Conservation (phyloP, 2,113 vertebrate species). For the Rostratula benghalensis region DNA sequence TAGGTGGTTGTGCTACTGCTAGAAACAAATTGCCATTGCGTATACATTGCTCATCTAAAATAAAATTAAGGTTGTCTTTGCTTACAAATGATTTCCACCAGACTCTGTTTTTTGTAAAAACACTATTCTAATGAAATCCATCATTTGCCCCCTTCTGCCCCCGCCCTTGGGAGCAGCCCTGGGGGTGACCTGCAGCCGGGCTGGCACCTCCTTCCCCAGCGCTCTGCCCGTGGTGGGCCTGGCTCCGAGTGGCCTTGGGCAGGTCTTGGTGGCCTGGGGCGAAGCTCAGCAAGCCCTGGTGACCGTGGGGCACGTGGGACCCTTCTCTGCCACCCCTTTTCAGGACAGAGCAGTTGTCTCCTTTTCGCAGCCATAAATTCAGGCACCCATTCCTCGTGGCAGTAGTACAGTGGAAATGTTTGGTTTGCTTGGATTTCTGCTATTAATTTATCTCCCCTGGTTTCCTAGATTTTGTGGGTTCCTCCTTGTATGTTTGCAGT, state of each 20-base stretch:
- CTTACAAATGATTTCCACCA: background rate
- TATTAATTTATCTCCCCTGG: background rate
- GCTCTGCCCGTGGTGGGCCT: fast-evolving
- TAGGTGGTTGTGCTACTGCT: background rate
- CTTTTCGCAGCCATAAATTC: background rate
- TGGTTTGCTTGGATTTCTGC: background rate
- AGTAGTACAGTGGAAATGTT: fast-evolving
- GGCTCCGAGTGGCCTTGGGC: background rate
- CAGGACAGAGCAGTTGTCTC: fast-evolving
- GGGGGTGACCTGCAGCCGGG: fast-evolving
- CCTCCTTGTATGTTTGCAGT: background rate
- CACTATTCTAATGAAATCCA: background rate
- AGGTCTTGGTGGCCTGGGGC: fast-evolving
- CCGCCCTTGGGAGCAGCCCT: fast-evolving
- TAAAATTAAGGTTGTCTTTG: background rate
- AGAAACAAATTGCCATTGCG: background rate
- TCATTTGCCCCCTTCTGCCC: background rate
- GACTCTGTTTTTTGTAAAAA: background rate
- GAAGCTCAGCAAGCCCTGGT: background rate
- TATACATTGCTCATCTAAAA: background rate
- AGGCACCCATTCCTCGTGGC: background rate
- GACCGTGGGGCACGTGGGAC: fast-evolving
- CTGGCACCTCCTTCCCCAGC: background rate
- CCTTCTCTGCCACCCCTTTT: background rate
- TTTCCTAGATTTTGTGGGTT: background rate